Evolutionary conservation across 2,888 invertebrate species (phyloP), one percentile per base, ranked within the genome.

Genomic region (Anoncus sp.): DNA sequence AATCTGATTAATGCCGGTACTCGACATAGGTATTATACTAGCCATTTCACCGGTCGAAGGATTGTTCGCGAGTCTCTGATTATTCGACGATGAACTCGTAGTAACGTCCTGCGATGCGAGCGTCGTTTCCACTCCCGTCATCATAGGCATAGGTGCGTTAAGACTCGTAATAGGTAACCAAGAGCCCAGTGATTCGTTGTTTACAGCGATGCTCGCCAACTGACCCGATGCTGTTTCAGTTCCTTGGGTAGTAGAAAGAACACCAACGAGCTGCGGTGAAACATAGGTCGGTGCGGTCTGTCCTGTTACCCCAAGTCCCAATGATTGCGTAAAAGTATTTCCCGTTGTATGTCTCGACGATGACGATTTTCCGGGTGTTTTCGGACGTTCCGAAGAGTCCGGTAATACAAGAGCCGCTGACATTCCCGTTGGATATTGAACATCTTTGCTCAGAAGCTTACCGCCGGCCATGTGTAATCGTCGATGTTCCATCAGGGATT

Each of bases 401-500:
- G 81, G 77, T 43, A 80, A 14, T 6, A 78, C 67, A 2, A 76
- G 65, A 43, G 80, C 78, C 27, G 74, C 78, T 6, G 73, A 53
- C 38, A 81, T 80, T 31, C 72, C 67, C n/a, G 57, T 67, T 1
- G 77, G 69, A 43, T 67, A 38, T 4, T 40, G 22, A 16, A n/a
- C 18, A 9, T 45, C 3, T 1, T 57, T 72, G 20, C 20, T 47
- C 2, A 49, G 0, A 3, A 27, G 7, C 12, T 12, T 7, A 18
- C 31, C 10, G 1, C 40, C 38, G 14, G 45, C 47, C 18, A 72
- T 35, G 47, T 84, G 83, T 12, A 66, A 40, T 2, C 55, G 20
- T 3, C 40, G 20, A 65, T 88, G 88, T 5, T 85, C 81, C 1
- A 66, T 63, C 49, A 85, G 71, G 1, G 49, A 66, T 22, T 35